phyloP scores from a whole-genome alignment of 2,888 invertebrate genomes.

The Nephrotoma flavescens region DNA sequence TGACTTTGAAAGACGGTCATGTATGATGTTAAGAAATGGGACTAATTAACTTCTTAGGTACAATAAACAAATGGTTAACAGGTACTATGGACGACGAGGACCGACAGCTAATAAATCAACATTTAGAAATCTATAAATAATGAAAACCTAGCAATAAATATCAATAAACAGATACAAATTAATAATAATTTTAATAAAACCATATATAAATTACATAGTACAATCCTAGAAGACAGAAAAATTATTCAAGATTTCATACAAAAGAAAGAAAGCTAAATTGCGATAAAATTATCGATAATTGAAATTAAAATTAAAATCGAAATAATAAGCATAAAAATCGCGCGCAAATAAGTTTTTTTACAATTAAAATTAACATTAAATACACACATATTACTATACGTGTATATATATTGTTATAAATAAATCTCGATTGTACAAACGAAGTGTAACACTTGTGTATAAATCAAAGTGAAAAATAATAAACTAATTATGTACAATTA shows the following conservation, averaged over 20 bases:
- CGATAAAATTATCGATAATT: background rate
- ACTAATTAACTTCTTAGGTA: background rate
- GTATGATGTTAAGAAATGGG: background rate
- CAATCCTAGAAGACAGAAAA: background rate
- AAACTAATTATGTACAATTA: too few species aligned
- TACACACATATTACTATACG: too few species aligned
- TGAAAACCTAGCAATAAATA: background rate
- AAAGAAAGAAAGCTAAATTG: background rate
- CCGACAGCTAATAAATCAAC: background rate
- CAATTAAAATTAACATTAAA: too few species aligned
- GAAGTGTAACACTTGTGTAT: too few species aligned
- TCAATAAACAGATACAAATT: background rate
- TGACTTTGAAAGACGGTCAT: background rate
- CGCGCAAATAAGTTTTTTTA: too few species aligned
- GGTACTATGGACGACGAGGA: background rate
- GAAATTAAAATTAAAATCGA: background rate
- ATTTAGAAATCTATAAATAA: background rate
- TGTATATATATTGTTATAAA: too few species aligned
- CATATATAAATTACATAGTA: background rate
- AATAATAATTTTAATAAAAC: background rate
- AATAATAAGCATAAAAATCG: too few species aligned
- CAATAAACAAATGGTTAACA: background rate
- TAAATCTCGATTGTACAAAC: too few species aligned
- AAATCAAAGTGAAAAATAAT: too few species aligned
- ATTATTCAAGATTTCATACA: background rate